Evolutionary conservation across 1,140 invertebrate species (phyloP).

Genomic region (Orchestia grillus): DNA sequence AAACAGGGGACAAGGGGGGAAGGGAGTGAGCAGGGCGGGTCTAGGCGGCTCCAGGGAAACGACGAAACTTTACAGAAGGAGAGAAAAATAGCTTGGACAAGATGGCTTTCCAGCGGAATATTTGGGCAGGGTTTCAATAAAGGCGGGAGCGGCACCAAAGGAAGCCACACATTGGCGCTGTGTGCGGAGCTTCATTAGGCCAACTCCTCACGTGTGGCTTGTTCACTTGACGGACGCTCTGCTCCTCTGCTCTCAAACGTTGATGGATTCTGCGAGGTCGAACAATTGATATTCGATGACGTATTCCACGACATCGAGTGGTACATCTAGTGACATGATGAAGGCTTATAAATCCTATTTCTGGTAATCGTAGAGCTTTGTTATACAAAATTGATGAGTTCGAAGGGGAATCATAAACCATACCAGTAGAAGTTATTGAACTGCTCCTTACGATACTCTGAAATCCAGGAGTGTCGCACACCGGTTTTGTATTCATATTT

Average conservation of each 20-base stretch:
- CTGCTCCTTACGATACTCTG: too few species aligned
- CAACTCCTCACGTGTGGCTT: not conserved
- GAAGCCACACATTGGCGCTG: not conserved
- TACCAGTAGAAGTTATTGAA: too few species aligned
- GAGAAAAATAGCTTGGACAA: conserved; percentile 48
- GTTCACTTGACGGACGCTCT: not conserved
- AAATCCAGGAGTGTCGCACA: too few species aligned
- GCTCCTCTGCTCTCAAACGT: not conserved
- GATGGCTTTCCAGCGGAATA: conserved; percentile 47
- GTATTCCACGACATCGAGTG: not conserved
- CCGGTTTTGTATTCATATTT: too few species aligned
- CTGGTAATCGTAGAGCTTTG: not conserved
- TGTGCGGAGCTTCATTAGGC: not conserved
- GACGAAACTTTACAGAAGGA: conserved; percentile 30
- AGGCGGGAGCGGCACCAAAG: conserved; percentile 8
- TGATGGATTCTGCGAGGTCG: not conserved
- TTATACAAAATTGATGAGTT: not conserved
- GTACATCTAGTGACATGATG: not conserved
- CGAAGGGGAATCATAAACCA: too few species aligned
- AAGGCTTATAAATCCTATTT: not conserved
- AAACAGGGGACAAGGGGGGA: not conserved
- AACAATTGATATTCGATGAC: not conserved
- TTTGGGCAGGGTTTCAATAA: conserved; percentile 50
- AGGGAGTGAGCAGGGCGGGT: not conserved
- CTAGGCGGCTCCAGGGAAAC: conserved; percentile 5